phyloP scores from a whole-genome alignment of 2,888 invertebrate genomes.

The Tipula lateralis region DNA sequence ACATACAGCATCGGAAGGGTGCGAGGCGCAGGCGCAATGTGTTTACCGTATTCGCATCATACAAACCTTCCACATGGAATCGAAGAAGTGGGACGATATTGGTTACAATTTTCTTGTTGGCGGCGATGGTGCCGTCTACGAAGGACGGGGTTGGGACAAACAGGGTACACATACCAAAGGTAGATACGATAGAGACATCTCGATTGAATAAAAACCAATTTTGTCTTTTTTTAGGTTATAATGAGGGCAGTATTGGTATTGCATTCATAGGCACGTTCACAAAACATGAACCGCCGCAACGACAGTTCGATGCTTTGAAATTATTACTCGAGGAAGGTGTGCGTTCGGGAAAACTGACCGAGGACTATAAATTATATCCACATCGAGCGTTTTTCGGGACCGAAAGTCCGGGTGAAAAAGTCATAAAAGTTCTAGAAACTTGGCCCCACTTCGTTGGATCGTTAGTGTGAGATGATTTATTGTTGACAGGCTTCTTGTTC shows the following conservation, averaged over 20 bases:
- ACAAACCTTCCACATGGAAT: constrained; percentile 65
- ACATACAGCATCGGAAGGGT: constrained; percentile 57
- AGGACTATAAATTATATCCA: constrained; percentile 62
- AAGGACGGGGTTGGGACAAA: constrained; percentile 68
- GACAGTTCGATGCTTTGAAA: constrained; percentile 57
- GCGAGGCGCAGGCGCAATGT: constrained; percentile 45
- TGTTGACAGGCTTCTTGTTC: too few species aligned
- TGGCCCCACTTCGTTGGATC: constrained; percentile 61
- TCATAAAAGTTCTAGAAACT: constrained; percentile 59
- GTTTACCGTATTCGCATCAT: constrained; percentile 49
- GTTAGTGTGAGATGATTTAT: neutral
- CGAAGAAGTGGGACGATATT: constrained; percentile 60
- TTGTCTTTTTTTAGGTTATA: too few species aligned
- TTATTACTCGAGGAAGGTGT: constrained; percentile 61
- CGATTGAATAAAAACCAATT: too few species aligned
- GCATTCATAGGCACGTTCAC: constrained; percentile 70
- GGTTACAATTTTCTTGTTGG: constrained; percentile 75
- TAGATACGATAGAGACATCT: too few species aligned
- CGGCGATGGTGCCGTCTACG: constrained; percentile 69
- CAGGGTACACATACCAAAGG: constrained; percentile 64
- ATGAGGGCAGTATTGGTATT: constrained; percentile 68
- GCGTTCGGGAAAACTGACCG: constrained; percentile 54
- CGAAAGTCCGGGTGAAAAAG: constrained; percentile 62
- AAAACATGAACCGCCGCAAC: constrained; percentile 50
- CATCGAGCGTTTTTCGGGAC: constrained; percentile 63